Conservation (phyloP, 2,888 invertebrate genomes). For the Rhagonycha lutea region DNA sequence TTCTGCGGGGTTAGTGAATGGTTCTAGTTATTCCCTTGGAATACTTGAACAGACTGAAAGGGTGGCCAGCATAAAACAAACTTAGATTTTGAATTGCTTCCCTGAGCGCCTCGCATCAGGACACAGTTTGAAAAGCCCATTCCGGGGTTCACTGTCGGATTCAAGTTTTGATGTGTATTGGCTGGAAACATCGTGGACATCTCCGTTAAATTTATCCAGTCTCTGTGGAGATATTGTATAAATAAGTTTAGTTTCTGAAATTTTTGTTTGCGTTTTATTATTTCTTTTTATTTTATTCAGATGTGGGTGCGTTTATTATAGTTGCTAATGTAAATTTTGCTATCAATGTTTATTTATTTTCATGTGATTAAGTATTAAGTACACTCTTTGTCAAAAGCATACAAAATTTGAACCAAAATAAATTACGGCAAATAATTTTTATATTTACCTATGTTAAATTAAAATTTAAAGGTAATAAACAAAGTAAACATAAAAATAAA, state of each 20-base stretch:
- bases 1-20: conserved; percentile 24
- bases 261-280: conserved; percentile 26
- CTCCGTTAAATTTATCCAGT: conserved; percentile 42
- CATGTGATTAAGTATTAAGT: background rate
- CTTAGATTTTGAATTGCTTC: conserved; percentile 43
- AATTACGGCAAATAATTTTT: too few species aligned
- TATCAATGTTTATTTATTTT: background rate
- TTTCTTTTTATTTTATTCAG: conserved; percentile 14
- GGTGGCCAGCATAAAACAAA: conserved; percentile 40
- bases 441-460: too few species aligned
- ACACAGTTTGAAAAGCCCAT: conserved; percentile 44
- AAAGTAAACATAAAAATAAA: too few species aligned
- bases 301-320: background rate
- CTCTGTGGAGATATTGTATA: conserved; percentile 41
- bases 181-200: conserved; percentile 45
- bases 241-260: conserved; percentile 39
- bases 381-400: too few species aligned
- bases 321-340: background rate
- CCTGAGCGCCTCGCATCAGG: conserved; percentile 39
- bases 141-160: conserved; percentile 37
- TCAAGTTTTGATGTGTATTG: conserved; percentile 47
- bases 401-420: too few species aligned
- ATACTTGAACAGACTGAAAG: conserved; percentile 33
- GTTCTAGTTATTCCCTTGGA: conserved; percentile 28
- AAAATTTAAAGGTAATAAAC: too few species aligned